phyloP scores from a whole-genome alignment of 2,888 invertebrate species.

The Campopleginae sp. region DNA sequence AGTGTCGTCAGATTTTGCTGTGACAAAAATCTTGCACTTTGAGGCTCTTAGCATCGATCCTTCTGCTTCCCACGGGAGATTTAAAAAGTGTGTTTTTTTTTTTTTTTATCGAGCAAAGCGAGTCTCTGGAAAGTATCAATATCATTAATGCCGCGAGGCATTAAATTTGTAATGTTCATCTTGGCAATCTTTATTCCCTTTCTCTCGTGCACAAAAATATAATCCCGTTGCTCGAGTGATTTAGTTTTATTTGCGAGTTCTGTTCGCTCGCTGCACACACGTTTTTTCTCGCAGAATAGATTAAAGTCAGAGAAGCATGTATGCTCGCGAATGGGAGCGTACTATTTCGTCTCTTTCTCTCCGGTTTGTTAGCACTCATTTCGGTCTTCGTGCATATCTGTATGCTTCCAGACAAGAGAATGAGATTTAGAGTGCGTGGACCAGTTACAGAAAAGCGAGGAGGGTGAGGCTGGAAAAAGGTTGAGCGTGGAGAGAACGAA shows the following conservation, averaged over 20 bases:
- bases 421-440: constrained; percentile 50
- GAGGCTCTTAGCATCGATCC: constrained; percentile 53
- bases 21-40: constrained; percentile 32
- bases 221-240: constrained; percentile 19
- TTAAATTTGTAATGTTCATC: background rate
- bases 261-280: background rate
- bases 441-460: constrained; percentile 27
- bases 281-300: constrained; percentile 72
- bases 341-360: constrained; percentile 46
- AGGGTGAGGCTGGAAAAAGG: background rate
- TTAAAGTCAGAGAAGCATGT: constrained; percentile 74
- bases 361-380: constrained; percentile 24
- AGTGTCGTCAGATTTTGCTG: constrained; percentile 48
- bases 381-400: constrained; percentile 28
- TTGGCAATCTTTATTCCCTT: background rate
- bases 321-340: constrained; percentile 60
- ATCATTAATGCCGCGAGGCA: constrained; percentile 32
- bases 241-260: constrained; percentile 25
- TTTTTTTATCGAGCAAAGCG: background rate
- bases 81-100: background rate
- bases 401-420: constrained; percentile 38
- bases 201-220: constrained; percentile 11
- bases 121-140: background rate
- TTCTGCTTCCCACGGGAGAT: background rate
- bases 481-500: constrained; percentile 1